These are phyloP conservation scores for Myopa testacea DNA, from an alignment of 2,888 invertebrate species.

Conservation along the genomic window DNA sequence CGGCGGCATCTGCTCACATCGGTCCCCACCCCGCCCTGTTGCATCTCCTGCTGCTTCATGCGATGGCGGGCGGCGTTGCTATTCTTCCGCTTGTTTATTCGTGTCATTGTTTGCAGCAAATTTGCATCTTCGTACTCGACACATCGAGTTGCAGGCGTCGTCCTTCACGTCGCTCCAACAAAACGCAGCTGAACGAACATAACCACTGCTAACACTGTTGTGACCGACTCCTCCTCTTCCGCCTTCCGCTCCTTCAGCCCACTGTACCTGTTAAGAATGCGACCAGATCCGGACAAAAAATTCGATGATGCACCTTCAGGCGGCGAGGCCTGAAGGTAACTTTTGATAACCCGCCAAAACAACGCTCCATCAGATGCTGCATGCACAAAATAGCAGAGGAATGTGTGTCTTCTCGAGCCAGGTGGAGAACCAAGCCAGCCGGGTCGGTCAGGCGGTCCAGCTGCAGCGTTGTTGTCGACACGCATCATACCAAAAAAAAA, in stretches of 20 bases:
- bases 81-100: slow-evolving; percentile 53
- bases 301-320: slow-evolving; percentile 21
- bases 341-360: slow-evolving; percentile 16
- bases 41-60: not conserved
- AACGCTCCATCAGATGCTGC: not conserved
- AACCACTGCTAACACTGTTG: not conserved
- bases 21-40: not conserved
- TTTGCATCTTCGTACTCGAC: slow-evolving; percentile 44
- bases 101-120: slow-evolving; percentile 60
- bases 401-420: not conserved
- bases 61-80: not conserved
- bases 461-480: not conserved
- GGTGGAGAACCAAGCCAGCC: not conserved
- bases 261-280: too few relatives aligned
- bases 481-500: not conserved
- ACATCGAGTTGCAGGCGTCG: slow-evolving; percentile 1
- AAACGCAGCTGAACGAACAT: not conserved
- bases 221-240: too few relatives aligned
- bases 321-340: not conserved
- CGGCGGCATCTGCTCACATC: slow-evolving; percentile 1
- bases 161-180: not conserved
- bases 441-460: not conserved
- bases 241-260: too few relatives aligned
- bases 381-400: not conserved
- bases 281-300: slow-evolving; percentile 34